Evolutionary conservation across 2,113 vertebrate genomes (phyloP), one percentile per base, ranked within the genome.

Genomic region (Lichenostomus cassidix): DNA sequence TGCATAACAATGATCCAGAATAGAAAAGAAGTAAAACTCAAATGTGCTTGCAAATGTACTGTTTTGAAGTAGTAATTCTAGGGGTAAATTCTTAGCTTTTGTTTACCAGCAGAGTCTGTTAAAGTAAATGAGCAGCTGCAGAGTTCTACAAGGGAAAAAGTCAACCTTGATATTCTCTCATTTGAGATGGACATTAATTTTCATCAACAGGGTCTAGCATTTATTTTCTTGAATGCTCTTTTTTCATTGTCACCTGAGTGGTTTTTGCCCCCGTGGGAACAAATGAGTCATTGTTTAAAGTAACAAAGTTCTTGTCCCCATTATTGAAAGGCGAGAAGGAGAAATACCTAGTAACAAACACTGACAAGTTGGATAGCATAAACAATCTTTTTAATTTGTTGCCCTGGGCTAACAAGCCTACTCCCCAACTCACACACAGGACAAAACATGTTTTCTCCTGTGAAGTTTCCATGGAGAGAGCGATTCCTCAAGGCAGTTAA

Each of bases 1-100:
- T 98, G 98, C 98, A 95, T 95, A 97, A 96, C 59, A 97, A 75
- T 95, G 93, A 96, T 96, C 87, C 96, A 98, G 89, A 97, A 96
- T 42, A 97, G 91, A 95, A 91, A 91, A 68, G 53, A 95, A 82
- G 83, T 8, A 2, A 70, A 92, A 69, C 22, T 88, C 25, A 37
- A 33, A 59, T 42, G 24, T 63, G 47, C 49, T 75, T 93, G 25
- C 28, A 90, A 55, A 77, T 49, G 63, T 67, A 53, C 27, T 70
- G 39, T 55, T 53, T 31, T 11, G 33, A 63, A 78, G 23, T 13
- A 42, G 18, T 62, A 60, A 77, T 84, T 90, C 41, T 50, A 23
- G 16, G 29, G 50, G 15, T 70, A 77, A 62, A 65, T 91, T 59
- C 59, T 62, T 80, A 63, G 44, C 25, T 90, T 8, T 21, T 77